Evolutionary conservation across 1,140 invertebrate genomes (phyloP).

Genomic region (Colletes latitarsis): DNA sequence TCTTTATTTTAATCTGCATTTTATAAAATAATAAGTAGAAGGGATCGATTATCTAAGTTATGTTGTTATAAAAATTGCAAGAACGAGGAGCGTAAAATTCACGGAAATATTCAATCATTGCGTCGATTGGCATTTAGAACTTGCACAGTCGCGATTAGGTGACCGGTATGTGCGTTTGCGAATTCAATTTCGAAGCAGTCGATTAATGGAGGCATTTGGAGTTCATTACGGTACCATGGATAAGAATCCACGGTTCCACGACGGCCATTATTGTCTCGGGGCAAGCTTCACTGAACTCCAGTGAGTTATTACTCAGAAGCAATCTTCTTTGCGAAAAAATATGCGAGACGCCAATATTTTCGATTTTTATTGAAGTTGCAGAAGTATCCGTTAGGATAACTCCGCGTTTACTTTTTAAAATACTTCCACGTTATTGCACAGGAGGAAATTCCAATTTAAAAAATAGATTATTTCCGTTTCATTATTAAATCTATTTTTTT

Average conservation of each 20-base stretch:
- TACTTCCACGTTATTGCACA: neutral
- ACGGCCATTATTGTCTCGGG: slow-evolving; percentile 31
- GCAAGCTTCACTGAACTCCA: slow-evolving; percentile 23
- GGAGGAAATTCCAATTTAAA: neutral
- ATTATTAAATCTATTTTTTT: no score
- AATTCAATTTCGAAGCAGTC: neutral
- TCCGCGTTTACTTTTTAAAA: neutral
- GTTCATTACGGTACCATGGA: slow-evolving; percentile 23
- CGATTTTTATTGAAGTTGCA: slow-evolving; percentile 2
- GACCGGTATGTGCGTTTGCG: slow-evolving; percentile 8
- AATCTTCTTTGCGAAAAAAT: slow-evolving; percentile 8
- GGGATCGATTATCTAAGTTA: no score
- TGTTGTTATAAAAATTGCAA: neutral
- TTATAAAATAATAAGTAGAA: no score
- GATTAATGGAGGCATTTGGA: slow-evolving; percentile 7
- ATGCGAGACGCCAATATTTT: neutral
- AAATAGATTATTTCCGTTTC: neutral
- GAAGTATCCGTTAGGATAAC: neutral
- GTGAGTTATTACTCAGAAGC: slow-evolving; percentile 28
- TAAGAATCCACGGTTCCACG: slow-evolving; percentile 22
- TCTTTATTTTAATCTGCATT: no score
- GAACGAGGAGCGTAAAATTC: neutral
- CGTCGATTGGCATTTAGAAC: neutral
- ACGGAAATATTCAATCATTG: neutral
- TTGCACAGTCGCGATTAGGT: neutral